Conservation (phyloP, 2,113 vertebrate genomes). For the Urocynchramus pylzowi region DNA sequence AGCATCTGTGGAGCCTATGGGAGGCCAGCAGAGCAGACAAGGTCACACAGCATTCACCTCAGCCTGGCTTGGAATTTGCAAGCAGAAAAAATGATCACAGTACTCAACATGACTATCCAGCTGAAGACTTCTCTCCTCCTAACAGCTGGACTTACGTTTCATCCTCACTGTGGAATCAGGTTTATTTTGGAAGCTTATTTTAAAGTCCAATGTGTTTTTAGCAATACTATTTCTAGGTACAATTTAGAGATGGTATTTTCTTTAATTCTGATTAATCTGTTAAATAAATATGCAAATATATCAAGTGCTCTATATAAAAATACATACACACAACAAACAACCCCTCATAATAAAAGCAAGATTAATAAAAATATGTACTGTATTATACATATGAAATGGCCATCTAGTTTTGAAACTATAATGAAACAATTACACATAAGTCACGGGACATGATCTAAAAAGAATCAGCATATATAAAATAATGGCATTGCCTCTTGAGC, state of each 20-base stretch:
- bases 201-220: neutral
- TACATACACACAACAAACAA: neutral
- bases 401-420: neutral
- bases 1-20: neutral
- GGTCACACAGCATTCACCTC: neutral
- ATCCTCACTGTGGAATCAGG: neutral
- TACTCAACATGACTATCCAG: accelerated
- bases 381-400: slow-evolving; percentile 24
- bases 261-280: slow-evolving; percentile 1
- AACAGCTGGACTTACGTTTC: neutral
- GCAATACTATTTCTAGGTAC: neutral
- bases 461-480: slow-evolving; percentile 11
- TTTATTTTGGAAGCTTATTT: slow-evolving; percentile 11
- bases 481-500: neutral
- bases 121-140: neutral
- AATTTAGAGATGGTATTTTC: neutral
- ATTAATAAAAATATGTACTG: slow-evolving; percentile 5
- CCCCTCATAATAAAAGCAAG: neutral
- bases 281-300: slow-evolving; percentile 61
- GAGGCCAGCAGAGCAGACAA: neutral
- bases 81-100: neutral
- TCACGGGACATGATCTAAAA: neutral
- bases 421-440: neutral
- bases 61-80: neutral
- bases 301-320: slow-evolving; percentile 17